These are phyloP conservation scores for Tubiluchus corallicola DNA, from an alignment of 2,888 invertebrate genomes.

Conservation along the genomic window DNA sequence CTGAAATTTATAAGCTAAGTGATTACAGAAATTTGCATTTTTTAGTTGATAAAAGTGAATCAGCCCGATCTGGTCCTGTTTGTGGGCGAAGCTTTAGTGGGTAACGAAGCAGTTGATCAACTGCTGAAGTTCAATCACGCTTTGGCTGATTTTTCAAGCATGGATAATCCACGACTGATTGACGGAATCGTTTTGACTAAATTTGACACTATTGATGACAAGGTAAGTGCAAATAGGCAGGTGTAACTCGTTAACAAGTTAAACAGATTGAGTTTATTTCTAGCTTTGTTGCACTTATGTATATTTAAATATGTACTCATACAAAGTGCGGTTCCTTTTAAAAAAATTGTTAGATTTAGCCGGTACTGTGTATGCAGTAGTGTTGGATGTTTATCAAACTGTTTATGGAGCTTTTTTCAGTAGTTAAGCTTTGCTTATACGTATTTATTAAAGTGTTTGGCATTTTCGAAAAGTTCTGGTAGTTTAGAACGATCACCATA, in stretches of 20 bases:
- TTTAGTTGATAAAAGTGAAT: slow-evolving; percentile 75
- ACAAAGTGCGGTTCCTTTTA: neutral
- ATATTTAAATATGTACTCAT: neutral
- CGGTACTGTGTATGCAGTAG: too few species aligned
- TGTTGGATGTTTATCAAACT: too few species aligned
- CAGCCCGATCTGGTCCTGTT: slow-evolving; percentile 95
- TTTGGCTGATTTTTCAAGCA: slow-evolving; percentile 64
- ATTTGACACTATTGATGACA: slow-evolving; percentile 99
- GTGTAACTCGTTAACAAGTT: too few species aligned
- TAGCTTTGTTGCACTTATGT: too few species aligned
- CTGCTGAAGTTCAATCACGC: slow-evolving; percentile 96
- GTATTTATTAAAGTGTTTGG: too few species aligned
- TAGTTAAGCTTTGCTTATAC: too few species aligned
- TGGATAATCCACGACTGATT: slow-evolving; percentile 63
- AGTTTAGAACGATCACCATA: too few species aligned
- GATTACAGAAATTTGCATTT: slow-evolving; percentile 8
- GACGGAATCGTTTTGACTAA: slow-evolving; percentile 98
- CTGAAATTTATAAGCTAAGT: neutral
- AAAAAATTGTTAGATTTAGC: too few species aligned
- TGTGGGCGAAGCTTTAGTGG: slow-evolving; percentile 98
- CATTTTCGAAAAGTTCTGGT: too few species aligned
- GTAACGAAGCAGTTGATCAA: slow-evolving; percentile 98
- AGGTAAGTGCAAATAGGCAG: too few species aligned
- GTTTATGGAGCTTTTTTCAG: too few species aligned
- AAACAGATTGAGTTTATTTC: too few species aligned